A percentile compares a stretch with the other conserved stretches of the same genome.
phyloP scores from a whole-genome alignment of 2,888 invertebrate species.

The Epistrophe eligans region DNA sequence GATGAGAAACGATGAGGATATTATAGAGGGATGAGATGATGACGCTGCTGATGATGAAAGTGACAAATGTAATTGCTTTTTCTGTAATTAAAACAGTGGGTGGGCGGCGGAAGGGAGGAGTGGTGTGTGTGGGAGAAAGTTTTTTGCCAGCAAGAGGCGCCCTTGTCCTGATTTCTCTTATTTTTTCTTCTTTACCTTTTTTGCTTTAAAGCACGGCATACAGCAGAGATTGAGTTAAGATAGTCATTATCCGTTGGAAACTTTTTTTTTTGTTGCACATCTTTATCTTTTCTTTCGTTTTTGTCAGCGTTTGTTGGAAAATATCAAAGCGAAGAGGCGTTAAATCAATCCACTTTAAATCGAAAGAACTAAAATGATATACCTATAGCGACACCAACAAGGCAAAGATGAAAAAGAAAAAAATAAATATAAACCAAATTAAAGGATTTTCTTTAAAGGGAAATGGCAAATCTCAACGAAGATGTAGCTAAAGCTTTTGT shows the following conservation, averaged over 20 bases:
- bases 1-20: conserved; percentile 48
- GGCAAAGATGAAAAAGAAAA: conserved; percentile 1
- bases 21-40: conserved; percentile 44
- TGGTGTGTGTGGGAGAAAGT: conserved; percentile 26
- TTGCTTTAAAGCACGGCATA: conserved; percentile 44
- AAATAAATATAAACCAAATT: conserved; percentile 21
- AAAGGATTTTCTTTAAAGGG: conserved; percentile 12
- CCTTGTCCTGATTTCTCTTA: conserved; percentile 69
- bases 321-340: conserved; percentile 39
- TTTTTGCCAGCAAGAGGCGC: conserved; percentile 29
- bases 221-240: conserved; percentile 66
- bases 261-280: conserved; percentile 23
- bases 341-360: conserved; percentile 51
- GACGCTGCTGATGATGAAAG: conserved; percentile 68
- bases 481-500: conserved; percentile 10
- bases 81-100: conserved; percentile 71
- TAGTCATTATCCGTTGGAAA: conserved; percentile 52
- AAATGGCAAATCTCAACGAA: not conserved
- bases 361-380: conserved; percentile 6
- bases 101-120: not conserved
- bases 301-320: conserved; percentile 22
- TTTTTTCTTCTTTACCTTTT: conserved; percentile 27
- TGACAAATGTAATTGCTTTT: conserved; percentile 75
- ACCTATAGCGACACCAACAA: not conserved
- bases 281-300: conserved; percentile 27